Evolutionary conservation across 2,888 invertebrate genomes (phyloP).

Genomic region (Ellobium chinense): DNA sequence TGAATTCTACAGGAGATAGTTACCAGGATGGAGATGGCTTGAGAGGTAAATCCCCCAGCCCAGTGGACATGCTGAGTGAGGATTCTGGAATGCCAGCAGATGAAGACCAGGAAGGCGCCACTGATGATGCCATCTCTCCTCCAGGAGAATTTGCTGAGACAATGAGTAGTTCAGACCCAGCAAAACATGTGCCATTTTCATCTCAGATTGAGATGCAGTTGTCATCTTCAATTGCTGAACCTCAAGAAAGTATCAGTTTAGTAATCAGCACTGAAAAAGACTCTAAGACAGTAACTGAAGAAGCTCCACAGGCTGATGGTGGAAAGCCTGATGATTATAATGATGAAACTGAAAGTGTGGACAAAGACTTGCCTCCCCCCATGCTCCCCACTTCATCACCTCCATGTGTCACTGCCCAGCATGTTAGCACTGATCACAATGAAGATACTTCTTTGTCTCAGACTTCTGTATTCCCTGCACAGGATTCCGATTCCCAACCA

Average conservation of each 20-base stretch:
- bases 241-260: not conserved
- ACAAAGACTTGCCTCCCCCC: constrained; percentile 2
- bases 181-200: constrained; percentile 3
- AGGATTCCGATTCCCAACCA: constrained; percentile 25
- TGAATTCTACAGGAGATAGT: constrained; percentile 14
- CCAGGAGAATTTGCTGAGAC: not conserved
- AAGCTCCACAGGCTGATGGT: not conserved
- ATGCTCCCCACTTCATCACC: not conserved
- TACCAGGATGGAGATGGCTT: not conserved
- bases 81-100: constrained; percentile 17
- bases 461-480: not conserved
- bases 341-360: not conserved
- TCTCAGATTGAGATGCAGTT: not conserved
- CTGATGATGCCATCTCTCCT: constrained; percentile 20
- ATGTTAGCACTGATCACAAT: constrained; percentile 18
- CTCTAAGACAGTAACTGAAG: not conserved
- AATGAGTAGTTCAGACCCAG: not conserved
- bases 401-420: constrained; percentile 3
- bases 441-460: constrained; percentile 12
- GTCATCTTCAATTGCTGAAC: not conserved
- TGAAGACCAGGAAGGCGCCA: constrained; percentile 17
- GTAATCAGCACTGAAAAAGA: not conserved
- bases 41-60: not conserved
- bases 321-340: not conserved
- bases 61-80: constrained; percentile 20